Evolutionary conservation across 2,888 invertebrate species (phyloP), one percentile per base, ranked within the genome.

Genomic region (Pachycephus smyrnensis): DNA sequence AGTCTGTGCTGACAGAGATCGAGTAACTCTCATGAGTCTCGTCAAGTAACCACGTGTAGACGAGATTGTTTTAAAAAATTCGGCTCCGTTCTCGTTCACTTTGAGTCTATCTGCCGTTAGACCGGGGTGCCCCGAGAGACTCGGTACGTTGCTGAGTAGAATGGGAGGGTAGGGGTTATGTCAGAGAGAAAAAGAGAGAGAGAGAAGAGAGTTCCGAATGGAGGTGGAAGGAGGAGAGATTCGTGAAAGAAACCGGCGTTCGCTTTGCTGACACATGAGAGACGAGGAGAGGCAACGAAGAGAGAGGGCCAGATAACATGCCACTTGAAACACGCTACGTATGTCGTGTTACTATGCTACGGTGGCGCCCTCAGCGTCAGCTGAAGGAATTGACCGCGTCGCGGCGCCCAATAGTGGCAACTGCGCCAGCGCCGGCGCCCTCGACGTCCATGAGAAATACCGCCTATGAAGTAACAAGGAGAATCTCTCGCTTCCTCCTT

Each of bases 311-410:
- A 89, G 94, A 94, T 83, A 94, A 84, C 83, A 82, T 82, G 80
- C 86, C 84, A 86, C 84, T 85, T 81, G 83, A 85, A 86, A 83
- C 83, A 81, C 83, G 80, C 82, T 68, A 37, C 75, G 82, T 81
- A 82, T 87, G 84, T 32, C 84, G 88, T 90, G 90, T 91, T 90
- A 90, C 90, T 87, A 90, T 88, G 90, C 90, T 89, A 90, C 89
- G 79, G 87, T 90, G 89, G 86, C 86, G 89, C 87, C 86, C 77
- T 82, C 81, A 68, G 15, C 74, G 76, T 30, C 75, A 73, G 76
- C 23, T 74, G 68, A 33, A 73, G 77, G 36, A 55, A 30, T 68
- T 15, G 12, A 30, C 69, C 31, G 73, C 68, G 12, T 75, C 75
- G 69, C 68, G 75, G 71, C 75, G 40, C 15, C 40, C 40, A 40